A percentile compares a stretch with the other conserved stretches of the same genome.
Conservation (phyloP, 2,888 invertebrate species). For the Synergus japonicus region DNA sequence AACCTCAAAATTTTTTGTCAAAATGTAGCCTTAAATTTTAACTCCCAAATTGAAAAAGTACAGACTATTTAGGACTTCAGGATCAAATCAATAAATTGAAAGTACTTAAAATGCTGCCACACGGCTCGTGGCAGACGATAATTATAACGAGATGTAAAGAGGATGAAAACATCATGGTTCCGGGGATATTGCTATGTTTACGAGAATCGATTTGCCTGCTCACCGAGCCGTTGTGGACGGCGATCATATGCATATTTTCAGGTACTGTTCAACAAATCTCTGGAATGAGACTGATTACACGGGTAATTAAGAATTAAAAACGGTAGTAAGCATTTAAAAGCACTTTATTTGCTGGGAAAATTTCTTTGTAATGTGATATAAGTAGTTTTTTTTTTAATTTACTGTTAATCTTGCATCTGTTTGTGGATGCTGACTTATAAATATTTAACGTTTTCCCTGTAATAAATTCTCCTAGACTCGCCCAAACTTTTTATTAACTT, state of each 20-base stretch:
- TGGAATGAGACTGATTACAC: conserved; percentile 26
- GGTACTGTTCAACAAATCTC: conserved; percentile 42
- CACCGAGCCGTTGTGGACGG: conserved; percentile 41
- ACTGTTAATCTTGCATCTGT: too few relatives aligned
- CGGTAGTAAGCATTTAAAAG: neutral
- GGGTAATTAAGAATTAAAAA: conserved; percentile 4
- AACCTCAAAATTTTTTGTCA: neutral
- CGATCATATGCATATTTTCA: conserved; percentile 44
- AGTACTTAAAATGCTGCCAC: neutral
- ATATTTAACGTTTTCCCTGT: too few relatives aligned
- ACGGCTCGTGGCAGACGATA: neutral
- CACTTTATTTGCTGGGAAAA: neutral
- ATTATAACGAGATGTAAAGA: neutral
- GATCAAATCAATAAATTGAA: neutral
- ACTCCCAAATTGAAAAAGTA: neutral
- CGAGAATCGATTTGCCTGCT: conserved; percentile 47
- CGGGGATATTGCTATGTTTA: conserved; percentile 42
- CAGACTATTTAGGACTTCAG: neutral
- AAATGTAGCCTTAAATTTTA: neutral
- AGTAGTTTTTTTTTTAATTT: too few relatives aligned
- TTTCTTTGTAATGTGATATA: neutral
- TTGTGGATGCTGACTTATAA: too few relatives aligned
- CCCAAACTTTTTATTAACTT: too few relatives aligned
- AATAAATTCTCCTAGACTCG: neutral
- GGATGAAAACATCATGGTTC: conserved; percentile 1